Conservation (phyloP, 2,797 vertebrate species). For the Vireo griseus region DNA sequence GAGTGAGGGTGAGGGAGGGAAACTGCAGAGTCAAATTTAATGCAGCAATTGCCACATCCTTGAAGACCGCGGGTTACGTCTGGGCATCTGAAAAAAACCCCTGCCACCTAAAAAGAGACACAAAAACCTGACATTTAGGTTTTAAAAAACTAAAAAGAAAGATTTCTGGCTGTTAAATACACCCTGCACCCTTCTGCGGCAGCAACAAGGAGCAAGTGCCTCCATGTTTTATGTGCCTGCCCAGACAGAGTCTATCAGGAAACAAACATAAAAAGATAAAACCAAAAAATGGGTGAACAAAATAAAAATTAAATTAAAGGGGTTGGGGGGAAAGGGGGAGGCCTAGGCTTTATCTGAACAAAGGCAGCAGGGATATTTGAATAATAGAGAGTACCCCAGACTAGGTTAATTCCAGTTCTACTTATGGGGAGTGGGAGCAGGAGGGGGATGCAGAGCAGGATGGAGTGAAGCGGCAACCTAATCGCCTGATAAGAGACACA, state of each 20-base stretch:
- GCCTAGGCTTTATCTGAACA: slow-evolving; percentile 43
- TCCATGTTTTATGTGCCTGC: neutral
- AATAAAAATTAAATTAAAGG: neutral
- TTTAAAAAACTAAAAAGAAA: neutral
- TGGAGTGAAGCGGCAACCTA: slow-evolving; percentile 84
- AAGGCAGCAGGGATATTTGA: slow-evolving; percentile 90
- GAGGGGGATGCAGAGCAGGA: slow-evolving; percentile 69
- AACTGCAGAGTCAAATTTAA: slow-evolving; percentile 19
- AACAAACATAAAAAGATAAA: neutral
- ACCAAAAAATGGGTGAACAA: neutral
- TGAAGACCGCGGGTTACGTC: neutral
- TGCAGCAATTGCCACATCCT: slow-evolving; percentile 22
- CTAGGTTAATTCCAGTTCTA: slow-evolving; percentile 62
- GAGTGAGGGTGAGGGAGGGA: slow-evolving; percentile 3
- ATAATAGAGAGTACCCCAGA: slow-evolving; percentile 81
- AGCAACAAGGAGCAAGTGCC: neutral
- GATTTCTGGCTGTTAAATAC: neutral
- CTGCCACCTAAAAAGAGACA: neutral
- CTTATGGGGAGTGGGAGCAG: slow-evolving; percentile 66
- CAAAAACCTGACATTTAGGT: accelerated
- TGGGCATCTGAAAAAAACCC: neutral
- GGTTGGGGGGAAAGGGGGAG: neutral
- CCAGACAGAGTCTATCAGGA: neutral
- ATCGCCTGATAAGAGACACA: slow-evolving; percentile 86
- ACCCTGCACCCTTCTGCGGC: neutral